Base-by-base conservation (phyloP, 2,797 vertebrate genomes). In the Notolabrus celidotus region DNA sequence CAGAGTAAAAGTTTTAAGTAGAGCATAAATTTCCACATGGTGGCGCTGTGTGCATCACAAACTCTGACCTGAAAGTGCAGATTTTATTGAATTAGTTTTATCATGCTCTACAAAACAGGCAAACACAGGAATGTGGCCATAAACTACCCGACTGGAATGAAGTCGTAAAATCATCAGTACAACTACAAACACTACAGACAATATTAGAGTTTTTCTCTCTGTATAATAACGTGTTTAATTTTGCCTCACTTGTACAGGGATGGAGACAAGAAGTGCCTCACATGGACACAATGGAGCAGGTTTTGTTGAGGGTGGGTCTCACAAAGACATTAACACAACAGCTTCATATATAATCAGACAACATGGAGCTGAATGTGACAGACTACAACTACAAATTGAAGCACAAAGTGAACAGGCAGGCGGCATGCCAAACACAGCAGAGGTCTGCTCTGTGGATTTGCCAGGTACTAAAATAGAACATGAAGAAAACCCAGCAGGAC, bases 231-330 rank as follows among this genome's bases (percentile, higher is more conserved):
- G 29, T 1, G 25, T 34, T 49, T 16, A 3, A 34, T 50, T 63
- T 43, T 58, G 25, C 65, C 7, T 65, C 14, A 4, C 27, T 46
- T 20, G 7, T 70, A 3, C 72, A 91, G 92, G 46, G 17, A 25
- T 42, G 31, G 72, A 64, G 16, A 65, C 19, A 61, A 76, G 78
- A 41, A 53, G 49, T n/a, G 54, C 47, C 7, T 77, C 83, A 36
- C 76, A 74, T 0, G 76, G 67, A 57, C 51, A 62, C 51, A 92
- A 92, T 0, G 89, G 89, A 68, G 62, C 65, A 16, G 57, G 49
- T 43, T 36, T 51, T 3, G 17, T 42, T 70, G 82, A 82, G 34
- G 29, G 22, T 5, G 76, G 17, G 22, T 36, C 67, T 33, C 62
- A 82, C 42, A 89, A 84, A 83, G 67, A 67, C 46, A 25, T 53